A percentile compares a stretch with the other conserved stretches of the same genome.
Conservation (phyloP, 1,140 invertebrate species). For the Pseudomyrmex sp. region DNA sequence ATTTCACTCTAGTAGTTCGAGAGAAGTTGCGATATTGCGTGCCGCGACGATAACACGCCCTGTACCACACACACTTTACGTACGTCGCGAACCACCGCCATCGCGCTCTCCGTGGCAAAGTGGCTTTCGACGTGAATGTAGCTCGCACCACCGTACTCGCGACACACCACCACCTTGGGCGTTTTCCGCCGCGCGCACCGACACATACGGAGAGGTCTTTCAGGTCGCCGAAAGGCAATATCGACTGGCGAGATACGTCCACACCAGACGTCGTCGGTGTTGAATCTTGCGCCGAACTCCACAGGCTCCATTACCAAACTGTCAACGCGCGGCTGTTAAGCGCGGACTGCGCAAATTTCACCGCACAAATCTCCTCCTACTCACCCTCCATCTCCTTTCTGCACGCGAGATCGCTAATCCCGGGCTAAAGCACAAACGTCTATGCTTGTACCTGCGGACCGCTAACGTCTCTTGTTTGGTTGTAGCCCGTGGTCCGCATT, state of each 20-base stretch:
- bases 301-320: conserved; percentile 66
- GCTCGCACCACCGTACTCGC: conserved; percentile 48
- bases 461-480: conserved; percentile 47
- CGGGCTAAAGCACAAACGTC: not conserved
- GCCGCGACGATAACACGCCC: conserved; percentile 38
- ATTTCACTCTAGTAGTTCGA: conserved; percentile 34
- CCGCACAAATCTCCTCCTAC: conserved; percentile 30
- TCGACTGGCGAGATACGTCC: conserved; percentile 69
- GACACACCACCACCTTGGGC: conserved; percentile 57
- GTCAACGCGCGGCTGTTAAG: conserved; percentile 55
- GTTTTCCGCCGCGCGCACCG: conserved; percentile 55
- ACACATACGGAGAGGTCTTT: conserved; percentile 60
- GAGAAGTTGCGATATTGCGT: conserved; percentile 57
- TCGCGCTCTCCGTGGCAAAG: conserved; percentile 62
- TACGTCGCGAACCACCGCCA: conserved; percentile 31
- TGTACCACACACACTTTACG: conserved; percentile 13
- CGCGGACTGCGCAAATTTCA: conserved; percentile 45
- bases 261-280: conserved; percentile 62
- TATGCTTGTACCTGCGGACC: conserved; percentile 18
- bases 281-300: conserved; percentile 63
- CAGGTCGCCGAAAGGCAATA: conserved; percentile 73
- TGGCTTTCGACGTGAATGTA: conserved; percentile 70
- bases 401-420: conserved; percentile 43
- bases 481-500: conserved; percentile 10
- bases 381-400: not conserved